These are phyloP conservation scores for Imbricaverruca yamaguchii DNA, from an alignment of 2,888 invertebrate species.

Conservation along the genomic window DNA sequence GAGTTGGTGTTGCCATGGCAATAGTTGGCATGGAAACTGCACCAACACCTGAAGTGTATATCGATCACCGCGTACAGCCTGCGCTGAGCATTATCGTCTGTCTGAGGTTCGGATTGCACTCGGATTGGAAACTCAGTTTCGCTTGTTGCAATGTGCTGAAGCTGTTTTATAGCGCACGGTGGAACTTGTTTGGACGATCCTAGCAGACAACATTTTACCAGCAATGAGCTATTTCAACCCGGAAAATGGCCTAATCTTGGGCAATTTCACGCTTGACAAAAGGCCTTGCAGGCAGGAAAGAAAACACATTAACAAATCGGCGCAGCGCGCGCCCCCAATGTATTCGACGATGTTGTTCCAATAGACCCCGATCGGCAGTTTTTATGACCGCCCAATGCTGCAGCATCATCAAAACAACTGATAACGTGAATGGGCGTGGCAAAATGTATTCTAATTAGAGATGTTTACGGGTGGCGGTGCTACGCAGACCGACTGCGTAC, in stretches of 20 bases:
- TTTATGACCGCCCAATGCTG: neutral
- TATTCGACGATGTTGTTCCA: neutral
- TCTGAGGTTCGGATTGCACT: no score
- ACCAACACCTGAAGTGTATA: no score
- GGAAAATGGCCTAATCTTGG: neutral
- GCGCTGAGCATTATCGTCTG: no score
- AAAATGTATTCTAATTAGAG: slow-evolving; percentile 1
- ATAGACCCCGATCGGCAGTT: neutral
- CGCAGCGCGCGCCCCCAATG: neutral
- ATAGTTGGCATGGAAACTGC: no score
- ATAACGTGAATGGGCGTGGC: neutral
- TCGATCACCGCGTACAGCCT: no score
- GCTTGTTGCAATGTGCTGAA: no score
- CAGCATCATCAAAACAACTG: slow-evolving; percentile 11
- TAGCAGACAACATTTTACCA: no score
- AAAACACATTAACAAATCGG: slow-evolving; percentile 20
- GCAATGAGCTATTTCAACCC: neutral
- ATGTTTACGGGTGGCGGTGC: neutral
- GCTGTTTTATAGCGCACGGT: no score
- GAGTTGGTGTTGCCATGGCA: no score
- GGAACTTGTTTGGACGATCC: no score
- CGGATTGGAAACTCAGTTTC: no score
- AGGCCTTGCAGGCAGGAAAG: neutral
- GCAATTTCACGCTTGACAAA: neutral
- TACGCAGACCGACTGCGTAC: no score